A percentile compares a stretch with the other conserved stretches of the same genome.
phyloP scores from a whole-genome alignment of 2,888 invertebrate species.

The Schrankia costaestrigalis region DNA sequence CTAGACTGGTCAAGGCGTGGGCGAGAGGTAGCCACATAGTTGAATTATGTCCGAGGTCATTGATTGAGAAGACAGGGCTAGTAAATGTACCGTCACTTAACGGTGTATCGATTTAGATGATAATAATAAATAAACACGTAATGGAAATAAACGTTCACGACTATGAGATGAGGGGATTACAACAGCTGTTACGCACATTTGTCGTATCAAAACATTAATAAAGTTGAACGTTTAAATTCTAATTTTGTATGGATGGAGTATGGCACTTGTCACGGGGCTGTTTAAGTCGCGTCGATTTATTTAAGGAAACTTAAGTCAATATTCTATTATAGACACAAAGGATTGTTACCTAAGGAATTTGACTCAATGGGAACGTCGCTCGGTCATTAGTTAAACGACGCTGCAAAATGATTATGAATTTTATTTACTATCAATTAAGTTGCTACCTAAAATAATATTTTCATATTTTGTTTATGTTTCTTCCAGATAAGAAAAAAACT shows the following conservation, averaged over 20 bases:
- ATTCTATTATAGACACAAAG: conserved; percentile 30
- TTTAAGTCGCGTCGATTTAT: conserved; percentile 46
- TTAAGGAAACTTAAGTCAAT: conserved; percentile 52
- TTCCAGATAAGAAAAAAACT: conserved; percentile 50
- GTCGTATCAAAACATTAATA: conserved; percentile 58
- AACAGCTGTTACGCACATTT: conserved; percentile 66
- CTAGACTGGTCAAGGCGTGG: conserved; percentile 56
- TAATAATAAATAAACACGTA: conserved; percentile 9
- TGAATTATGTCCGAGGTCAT: conserved; percentile 70
- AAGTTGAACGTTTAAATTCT: conserved; percentile 65
- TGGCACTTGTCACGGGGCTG: conserved; percentile 61
- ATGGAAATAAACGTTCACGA: conserved; percentile 36
- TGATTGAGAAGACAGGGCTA: conserved; percentile 57
- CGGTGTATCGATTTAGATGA: conserved; percentile 40
- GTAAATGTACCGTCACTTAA: conserved; percentile 38
- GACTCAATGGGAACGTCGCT: conserved; percentile 7
- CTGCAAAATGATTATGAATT: conserved; percentile 5
- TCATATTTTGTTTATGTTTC: conserved; percentile 18
- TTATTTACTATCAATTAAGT: too few relatives aligned
- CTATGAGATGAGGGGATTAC: conserved; percentile 39
- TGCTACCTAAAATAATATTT: not conserved
- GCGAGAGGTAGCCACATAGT: conserved; percentile 63
- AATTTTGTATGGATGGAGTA: conserved; percentile 64
- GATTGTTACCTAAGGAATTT: conserved; percentile 20
- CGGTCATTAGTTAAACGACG: too few relatives aligned